Base-by-base conservation (phyloP, 2,113 vertebrate genomes). In the Tapirus terrestris region DNA sequence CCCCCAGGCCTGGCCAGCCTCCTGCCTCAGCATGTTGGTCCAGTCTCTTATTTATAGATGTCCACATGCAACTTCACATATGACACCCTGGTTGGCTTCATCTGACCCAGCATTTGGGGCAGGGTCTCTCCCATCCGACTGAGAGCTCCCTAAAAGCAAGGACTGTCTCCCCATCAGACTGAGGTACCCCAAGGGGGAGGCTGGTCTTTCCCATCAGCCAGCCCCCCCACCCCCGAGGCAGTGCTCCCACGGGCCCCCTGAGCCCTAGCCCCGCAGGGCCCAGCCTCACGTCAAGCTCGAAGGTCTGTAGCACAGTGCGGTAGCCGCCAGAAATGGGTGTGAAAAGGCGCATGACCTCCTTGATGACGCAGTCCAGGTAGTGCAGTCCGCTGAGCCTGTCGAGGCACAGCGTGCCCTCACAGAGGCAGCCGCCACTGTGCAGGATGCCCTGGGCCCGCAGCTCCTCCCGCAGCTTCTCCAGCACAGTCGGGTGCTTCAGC, bases 341-440 rank as follows among this genome's bases (percentile, higher is more conserved):
- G 97, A 99, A 99, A 79, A 99, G 99, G 39, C 99, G 99, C 94
- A 99, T 99, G 53, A 99, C 99, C 98, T 99, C 99, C 98, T 99
- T 99, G 98, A 99, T 99, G 98, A 99, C 99, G 0, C 99, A 99
- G 99, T 99, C 99, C 98, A 99, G 99, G 99, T 99, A 99, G 96
- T 99, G 99, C 48, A 99, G 99, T 93, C 99, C 98, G 45, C 96
- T 98, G 93, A 99, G 99, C 27, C 97, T 99, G 98, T 99, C 99
- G 0, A 99, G 99, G 8, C 99, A 98, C 84, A 99, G 99, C 23
- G 99, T 99, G 3, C 99, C 99, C 93, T 99, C 99, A 0, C 99
- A 99, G 92, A 99, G 99, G 97, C 99, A 99, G 97, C 99, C 99
- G 65, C 99, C 99, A 0, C 99, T 99, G 91, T 99, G 99, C 29